Evolutionary conservation across 2,888 invertebrate species (phyloP), one percentile per base, ranked within the genome.

Genomic region (Leptopilina myrica): DNA sequence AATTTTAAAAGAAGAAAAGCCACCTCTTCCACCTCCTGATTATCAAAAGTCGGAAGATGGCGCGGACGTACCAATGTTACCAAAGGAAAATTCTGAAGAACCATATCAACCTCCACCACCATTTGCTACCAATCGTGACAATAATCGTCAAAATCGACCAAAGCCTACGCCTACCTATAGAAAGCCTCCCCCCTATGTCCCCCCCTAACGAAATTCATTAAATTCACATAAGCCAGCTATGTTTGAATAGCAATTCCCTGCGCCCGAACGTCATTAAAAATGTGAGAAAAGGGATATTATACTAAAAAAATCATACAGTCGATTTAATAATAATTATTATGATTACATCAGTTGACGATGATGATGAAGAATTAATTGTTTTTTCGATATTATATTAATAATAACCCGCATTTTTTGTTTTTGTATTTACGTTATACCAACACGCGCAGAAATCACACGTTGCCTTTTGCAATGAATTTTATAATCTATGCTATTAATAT

Each of bases 121-220:
- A 84, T 96, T 95, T 91, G 95, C 96, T 62, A 93, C 95, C 79
- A 93, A 94, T 81, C 95, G 96, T 86, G 96, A 97, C 81, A 95
- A 94, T 81, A 94, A 94, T 85, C 93, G 95, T 86, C 95, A 95
- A 80, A 95, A 95, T 87, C 94, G 96, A 85, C 97, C 97, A 78
- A 97, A 96, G 89, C 95, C 97, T 81, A 96, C 97, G 75, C 97
- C 98, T 82, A 97, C 97, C 87, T 98, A 98, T 94, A 95, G 98
- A 90, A 97, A 98, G 92, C 98, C 98, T 76, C 98, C 98, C 82
- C 98, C 98, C 62, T 98, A 99, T 92, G 98, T 98, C 88, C 98
- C 98, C 87, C 98, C 98, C 93, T 98, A 98, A 98, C 91, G 91
- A 88, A 91, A 88, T 83, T 83, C 87, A 78, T 90, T 84, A 90